Base-by-base conservation (phyloP, 1,140 invertebrate genomes). In the Andrena cerasifolii region DNA sequence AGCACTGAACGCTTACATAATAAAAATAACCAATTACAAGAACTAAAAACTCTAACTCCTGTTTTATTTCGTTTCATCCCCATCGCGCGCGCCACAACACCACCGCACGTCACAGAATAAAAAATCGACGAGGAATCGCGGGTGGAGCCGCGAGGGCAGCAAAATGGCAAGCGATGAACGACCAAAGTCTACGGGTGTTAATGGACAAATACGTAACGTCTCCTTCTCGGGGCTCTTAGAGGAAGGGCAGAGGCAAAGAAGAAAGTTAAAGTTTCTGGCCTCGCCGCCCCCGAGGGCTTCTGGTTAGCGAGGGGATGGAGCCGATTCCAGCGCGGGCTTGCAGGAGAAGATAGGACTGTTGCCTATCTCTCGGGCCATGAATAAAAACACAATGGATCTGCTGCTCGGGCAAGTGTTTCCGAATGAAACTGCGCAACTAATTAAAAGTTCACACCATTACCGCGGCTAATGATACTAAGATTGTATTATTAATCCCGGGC, bases 401-500 rank as follows among this genome's bases (percentile, higher is more conserved):
- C 82, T 83, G 82, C 76, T 80, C 83, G 82, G 84, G 81, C 88
- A 90, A 90, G 90, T 90, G 90, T 89, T 90, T 90, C 89, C 89
- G 85, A 91, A 91, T 91, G 88, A 88, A 91, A 92, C 89, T 90
- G 87, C 87, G 87, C 87, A 91, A 91, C 90, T 91, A 92, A 92
- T 92, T 92, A 92, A 91, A 92, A 92, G 87, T 92, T 92, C 87
- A 91, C 86, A 88, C 89, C 89, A 89, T 91, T 91, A 91, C 86
- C 82, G 83, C 71, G 83, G 90, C 87, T 92, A 92, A 92, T 92
- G 90, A 91, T 90, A 87, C 91, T 85, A 89, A 91, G 90, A 90
- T 91, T 92, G 90, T 90, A 91, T 92, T 91, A 91, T 92, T 91
- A 91, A 91, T 89, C 79, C 68, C 63, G n/a, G 78, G 59, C 68